These are phyloP conservation scores for Athalia cordata DNA, from an alignment of 2,888 invertebrate genomes.

Conservation along the genomic window DNA sequence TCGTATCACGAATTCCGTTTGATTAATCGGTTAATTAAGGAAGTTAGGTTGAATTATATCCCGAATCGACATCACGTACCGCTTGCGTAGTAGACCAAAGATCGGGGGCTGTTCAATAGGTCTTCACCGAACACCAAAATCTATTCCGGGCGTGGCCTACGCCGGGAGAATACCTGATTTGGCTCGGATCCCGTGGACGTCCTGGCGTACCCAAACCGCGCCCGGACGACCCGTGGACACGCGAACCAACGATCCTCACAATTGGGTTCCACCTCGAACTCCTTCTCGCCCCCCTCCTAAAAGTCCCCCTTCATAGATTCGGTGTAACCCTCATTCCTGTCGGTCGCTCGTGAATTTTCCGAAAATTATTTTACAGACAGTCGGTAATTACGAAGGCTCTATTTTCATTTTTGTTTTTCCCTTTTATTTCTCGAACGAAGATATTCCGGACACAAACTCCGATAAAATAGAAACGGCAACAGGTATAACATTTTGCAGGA, in stretches of 20 bases:
- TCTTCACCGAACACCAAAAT: slow-evolving; percentile 38
- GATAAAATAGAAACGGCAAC: too few species aligned
- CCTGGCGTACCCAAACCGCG: slow-evolving; percentile 43
- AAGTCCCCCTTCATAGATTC: not conserved
- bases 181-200: slow-evolving; percentile 30
- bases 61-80: slow-evolving; percentile 27
- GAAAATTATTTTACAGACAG: too few species aligned
- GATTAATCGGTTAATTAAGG: slow-evolving; percentile 24
- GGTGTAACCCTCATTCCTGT: not conserved
- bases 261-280: slow-evolving; percentile 45
- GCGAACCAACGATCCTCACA: slow-evolving; percentile 46
- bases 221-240: slow-evolving; percentile 36
- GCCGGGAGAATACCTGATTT: slow-evolving; percentile 65
- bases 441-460: too few species aligned
- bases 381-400: too few species aligned
- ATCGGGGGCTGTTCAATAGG: slow-evolving; percentile 29
- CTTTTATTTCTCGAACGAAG: too few species aligned
- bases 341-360: too few species aligned
- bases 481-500: too few species aligned
- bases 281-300: slow-evolving; percentile 9
- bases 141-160: slow-evolving; percentile 42
- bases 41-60: slow-evolving; percentile 24
- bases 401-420: too few species aligned
- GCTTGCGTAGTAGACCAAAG: slow-evolving; percentile 27
- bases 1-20: not conserved